Evolutionary conservation across 2,888 invertebrate genomes (phyloP), one percentile per base, ranked within the genome.

Genomic region (Parnassius glacialis): DNA sequence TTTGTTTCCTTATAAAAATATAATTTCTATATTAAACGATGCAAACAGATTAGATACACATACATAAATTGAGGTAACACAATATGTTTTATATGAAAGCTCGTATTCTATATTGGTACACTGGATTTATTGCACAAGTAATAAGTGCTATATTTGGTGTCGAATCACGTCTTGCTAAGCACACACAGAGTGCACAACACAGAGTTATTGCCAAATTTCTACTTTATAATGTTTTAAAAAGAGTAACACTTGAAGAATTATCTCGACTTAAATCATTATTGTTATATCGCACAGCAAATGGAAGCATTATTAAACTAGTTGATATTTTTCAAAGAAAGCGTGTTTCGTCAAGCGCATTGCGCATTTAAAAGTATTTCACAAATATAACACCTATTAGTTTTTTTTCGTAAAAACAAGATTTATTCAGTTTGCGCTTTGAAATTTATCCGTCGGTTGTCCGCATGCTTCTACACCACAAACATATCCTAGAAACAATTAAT

Each of bases 381-480:
- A 82, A 84, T 82, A 82, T 81, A 84, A 81, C 84, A 85, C 81
- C 82, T 84, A 83, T 76, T 73, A 43, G 13, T 59, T 7, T 44
- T 43, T 51, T 59, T 51, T 54, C n/a, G 47, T 50, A n/a, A 51
- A 55, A 56, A 13, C 10, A 59, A 44, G 51, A 58, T 54, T 58
- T 62, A 45, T 20, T 51, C 12, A 44, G 55, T 47, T 43, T 42
- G 42, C 13, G 7, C 42, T 12, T 13, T n/a, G 16, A 45, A 47
- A 47, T 34, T 52, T 47, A 47, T 44, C 12, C 20, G 45, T 57
- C 13, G 34, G n/a, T 52, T 47, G 52, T 57, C 34, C 48, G 44
- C 34, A 20, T 51, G 41, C 48, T 50, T 20, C 16, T 13, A 50
- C 55, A 12, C 43, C 50, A 59, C 52, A 52, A 63, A 47, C 43